Conservation (phyloP, 2,888 invertebrate species). For the Epinotia ramella region DNA sequence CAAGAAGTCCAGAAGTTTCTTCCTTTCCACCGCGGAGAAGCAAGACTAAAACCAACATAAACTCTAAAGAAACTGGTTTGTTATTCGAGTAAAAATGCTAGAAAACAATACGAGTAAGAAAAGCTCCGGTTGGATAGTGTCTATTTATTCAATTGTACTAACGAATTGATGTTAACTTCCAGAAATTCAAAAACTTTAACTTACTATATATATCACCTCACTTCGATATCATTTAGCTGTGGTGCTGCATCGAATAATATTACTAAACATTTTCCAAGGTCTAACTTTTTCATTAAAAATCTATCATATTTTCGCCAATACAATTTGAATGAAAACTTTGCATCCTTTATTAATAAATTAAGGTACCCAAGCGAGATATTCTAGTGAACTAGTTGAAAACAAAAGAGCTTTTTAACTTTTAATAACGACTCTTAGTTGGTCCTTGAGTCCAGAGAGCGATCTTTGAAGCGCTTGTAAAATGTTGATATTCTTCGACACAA, state of each 20-base stretch:
- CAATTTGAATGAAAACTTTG: constrained; percentile 6
- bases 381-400: constrained; percentile 27
- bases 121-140: background rate
- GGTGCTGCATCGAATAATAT: background rate
- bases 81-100: constrained; percentile 1
- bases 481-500: constrained; percentile 6
- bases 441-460: background rate
- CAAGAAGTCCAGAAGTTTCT: constrained; percentile 20
- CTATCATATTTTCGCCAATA: background rate
- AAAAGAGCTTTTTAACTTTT: constrained; percentile 43
- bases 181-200: background rate
- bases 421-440: constrained; percentile 43
- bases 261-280: background rate
- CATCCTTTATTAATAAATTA: constrained; percentile 16
- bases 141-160: background rate
- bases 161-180: background rate
- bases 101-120: constrained; percentile 1
- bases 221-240: background rate
- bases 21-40: background rate
- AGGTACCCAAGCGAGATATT: constrained; percentile 9
- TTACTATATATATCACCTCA: too few relatives aligned
- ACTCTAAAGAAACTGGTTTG: constrained; percentile 12
- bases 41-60: constrained; percentile 19
- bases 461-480: constrained; percentile 8
- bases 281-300: background rate